A percentile compares a stretch with the other conserved stretches of the same genome.
phyloP scores from a whole-genome alignment of 2,797 vertebrate species.

The Chaenodraco wilsoni region DNA sequence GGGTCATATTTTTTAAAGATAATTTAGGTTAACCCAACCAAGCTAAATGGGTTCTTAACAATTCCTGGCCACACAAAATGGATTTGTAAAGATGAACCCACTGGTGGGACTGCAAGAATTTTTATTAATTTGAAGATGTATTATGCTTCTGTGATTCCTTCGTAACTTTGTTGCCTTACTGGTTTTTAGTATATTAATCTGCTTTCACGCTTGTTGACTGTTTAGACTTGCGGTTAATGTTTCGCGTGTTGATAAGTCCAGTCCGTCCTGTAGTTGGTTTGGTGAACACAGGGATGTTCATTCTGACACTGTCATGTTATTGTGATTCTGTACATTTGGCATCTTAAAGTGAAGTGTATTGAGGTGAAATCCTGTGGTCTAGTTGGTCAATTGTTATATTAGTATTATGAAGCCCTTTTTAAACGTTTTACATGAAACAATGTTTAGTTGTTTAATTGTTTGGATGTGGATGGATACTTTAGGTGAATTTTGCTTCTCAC shows the following conservation, averaged over 20 bases:
- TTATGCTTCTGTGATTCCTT: constrained; percentile 39
- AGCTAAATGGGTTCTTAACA: constrained; percentile 5
- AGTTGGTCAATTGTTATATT: constrained; percentile 28
- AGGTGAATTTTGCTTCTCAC: constrained; percentile 19
- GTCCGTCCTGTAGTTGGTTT: constrained; percentile 35
- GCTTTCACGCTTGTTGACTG: constrained; percentile 22
- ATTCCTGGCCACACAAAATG: background rate
- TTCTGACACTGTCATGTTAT: constrained; percentile 33
- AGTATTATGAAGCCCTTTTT: constrained; percentile 27
- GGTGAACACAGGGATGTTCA: constrained; percentile 28
- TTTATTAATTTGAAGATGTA: constrained; percentile 26
- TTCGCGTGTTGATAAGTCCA: constrained; percentile 48
- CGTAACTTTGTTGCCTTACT: constrained; percentile 15
- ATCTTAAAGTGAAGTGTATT: constrained; percentile 36
- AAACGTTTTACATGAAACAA: constrained; percentile 25
- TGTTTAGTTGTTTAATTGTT: constrained; percentile 5
- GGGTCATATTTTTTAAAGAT: background rate
- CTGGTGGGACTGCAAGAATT: constrained; percentile 39
- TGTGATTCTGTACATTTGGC: constrained; percentile 37
- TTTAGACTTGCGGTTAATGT: constrained; percentile 39
- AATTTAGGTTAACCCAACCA: background rate
- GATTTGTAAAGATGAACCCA: constrained; percentile 18
- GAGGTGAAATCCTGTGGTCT: constrained; percentile 33
- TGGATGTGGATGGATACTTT: constrained; percentile 3
- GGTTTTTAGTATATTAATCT: constrained; percentile 52